Percentiles rank a stretch among this genome's conserved stretches.
Conservation (phyloP, 2,113 vertebrate species). For the Antigone vipio region DNA sequence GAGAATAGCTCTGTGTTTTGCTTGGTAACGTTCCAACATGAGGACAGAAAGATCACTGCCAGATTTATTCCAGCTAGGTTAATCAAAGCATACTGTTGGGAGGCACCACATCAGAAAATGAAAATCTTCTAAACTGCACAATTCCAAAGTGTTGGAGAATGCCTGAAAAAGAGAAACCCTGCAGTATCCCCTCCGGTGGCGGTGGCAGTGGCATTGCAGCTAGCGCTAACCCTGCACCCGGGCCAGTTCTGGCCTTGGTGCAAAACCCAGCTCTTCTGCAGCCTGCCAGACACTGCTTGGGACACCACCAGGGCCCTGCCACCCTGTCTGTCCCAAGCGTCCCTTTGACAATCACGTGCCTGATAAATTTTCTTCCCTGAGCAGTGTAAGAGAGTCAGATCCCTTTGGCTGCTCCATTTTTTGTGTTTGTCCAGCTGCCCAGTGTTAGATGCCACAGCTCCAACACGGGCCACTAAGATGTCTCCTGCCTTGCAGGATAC, state of each 20-base stretch:
- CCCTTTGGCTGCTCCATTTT: not conserved
- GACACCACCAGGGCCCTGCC: not conserved
- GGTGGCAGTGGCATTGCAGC: not conserved
- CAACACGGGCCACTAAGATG: not conserved
- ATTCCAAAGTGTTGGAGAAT: not conserved
- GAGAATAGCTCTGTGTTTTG: not conserved
- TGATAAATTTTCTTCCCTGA: not conserved
- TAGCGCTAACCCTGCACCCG: no score
- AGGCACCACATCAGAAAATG: not conserved
- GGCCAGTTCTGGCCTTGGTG: not conserved
- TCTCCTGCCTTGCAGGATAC: not conserved
- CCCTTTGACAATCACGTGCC: not conserved
- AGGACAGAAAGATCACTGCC: not conserved
- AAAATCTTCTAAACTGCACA: not conserved
- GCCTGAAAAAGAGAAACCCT: not conserved
- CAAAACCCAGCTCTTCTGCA: not conserved
- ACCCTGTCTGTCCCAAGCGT: not conserved
- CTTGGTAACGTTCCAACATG: not conserved
- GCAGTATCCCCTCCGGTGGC: rapidly evolving
- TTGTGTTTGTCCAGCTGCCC: not conserved
- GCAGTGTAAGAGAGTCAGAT: not conserved
- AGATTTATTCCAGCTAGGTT: not conserved
- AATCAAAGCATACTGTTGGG: not conserved
- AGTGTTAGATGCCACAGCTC: not conserved
- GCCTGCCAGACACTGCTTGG: not conserved